Evolutionary conservation across 2,113 vertebrate genomes (phyloP).

Genomic region (Taxidea taxus): DNA sequence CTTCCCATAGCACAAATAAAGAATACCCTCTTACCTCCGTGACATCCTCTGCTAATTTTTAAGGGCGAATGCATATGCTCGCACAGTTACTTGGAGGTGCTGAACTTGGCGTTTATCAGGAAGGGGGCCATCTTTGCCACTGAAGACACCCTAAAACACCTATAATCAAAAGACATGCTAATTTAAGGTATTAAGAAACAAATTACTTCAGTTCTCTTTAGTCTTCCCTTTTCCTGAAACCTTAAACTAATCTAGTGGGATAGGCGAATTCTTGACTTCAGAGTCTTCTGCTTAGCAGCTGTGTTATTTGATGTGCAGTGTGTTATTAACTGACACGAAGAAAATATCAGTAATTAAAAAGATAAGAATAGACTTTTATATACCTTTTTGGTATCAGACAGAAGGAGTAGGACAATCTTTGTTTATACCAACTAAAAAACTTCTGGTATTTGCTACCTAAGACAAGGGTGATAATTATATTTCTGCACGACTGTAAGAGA

Average conservation of each 20-base stretch:
- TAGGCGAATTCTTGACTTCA: background rate
- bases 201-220: background rate
- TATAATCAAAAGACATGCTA: conserved; percentile 41
- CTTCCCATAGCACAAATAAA: conserved; percentile 85
- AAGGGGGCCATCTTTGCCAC: background rate
- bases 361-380: conserved; percentile 43
- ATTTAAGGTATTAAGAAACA: conserved; percentile 42
- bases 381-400: conserved; percentile 32
- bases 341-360: conserved; percentile 58
- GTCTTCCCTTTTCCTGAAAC: conserved; percentile 4
- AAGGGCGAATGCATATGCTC: conserved; percentile 52
- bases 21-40: conserved; percentile 60
- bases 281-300: conserved; percentile 37
- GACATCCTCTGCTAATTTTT: conserved; percentile 73
- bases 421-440: conserved; percentile 12
- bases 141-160: conserved; percentile 9
- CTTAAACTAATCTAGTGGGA: background rate
- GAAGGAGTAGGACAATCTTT: background rate
- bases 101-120: conserved; percentile 21
- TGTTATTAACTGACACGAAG: conserved; percentile 54
- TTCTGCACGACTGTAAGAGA: background rate
- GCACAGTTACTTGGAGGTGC: background rate
- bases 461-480: background rate
- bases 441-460: background rate
- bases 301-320: conserved; percentile 33